Conservation (phyloP, 2,113 vertebrate species). For the Pan troglodytes region NHGRI_mPanTro3-v2.1_pri NC_072421.2:17552501-17553000, state of each 20-base stretch:
- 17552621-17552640: neutral
- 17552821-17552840: slow-evolving; percentile 27
- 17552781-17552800: slow-evolving; percentile 47
- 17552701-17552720: neutral
- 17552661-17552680: slow-evolving; percentile 9
- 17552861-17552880: neutral
- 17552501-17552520: slow-evolving; percentile 28
- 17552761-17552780: slow-evolving; percentile 22
- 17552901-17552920: neutral
- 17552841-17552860: slow-evolving; percentile 20
- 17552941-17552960: neutral
- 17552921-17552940: neutral
- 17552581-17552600: neutral
- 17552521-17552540: slow-evolving; percentile 15
- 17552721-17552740: neutral
- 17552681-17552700: slow-evolving; percentile 15
- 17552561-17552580: slow-evolving; percentile 32
- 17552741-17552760: too few species aligned
- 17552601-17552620: neutral
- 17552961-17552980: neutral
- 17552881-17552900: neutral
- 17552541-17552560: slow-evolving; percentile 2
- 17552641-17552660: slow-evolving; percentile 36
- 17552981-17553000: neutral
- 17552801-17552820: slow-evolving; percentile 36